Percentiles rank a stretch among this genome's conserved stretches.
These are phyloP conservation scores for Drosophila chauvacae DNA, from an alignment of 1,140 invertebrate species.

Conservation along the genomic window DNA sequence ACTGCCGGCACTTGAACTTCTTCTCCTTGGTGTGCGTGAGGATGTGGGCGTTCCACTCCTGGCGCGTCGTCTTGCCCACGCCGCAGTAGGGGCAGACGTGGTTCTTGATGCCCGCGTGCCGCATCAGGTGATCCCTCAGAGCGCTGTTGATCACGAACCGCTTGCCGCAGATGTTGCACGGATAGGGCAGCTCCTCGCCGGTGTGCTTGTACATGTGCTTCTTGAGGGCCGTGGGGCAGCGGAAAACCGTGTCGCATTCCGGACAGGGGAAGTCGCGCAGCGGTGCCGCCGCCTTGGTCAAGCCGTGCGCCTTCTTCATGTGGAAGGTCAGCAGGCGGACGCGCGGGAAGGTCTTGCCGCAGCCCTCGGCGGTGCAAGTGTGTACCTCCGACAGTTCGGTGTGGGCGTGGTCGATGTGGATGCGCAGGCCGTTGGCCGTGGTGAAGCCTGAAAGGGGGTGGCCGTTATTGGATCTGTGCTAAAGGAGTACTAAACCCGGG, in stretches of 20 bases:
- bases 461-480: neutral
- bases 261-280: conserved; percentile 72
- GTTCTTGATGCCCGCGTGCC: conserved; percentile 82
- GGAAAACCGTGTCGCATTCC: conserved; percentile 80
- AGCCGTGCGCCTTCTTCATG: conserved; percentile 78
- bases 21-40: conserved; percentile 81
- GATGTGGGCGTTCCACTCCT: conserved; percentile 82
- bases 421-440: conserved; percentile 75
- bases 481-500: fast-evolving
- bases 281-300: conserved; percentile 70
- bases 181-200: conserved; percentile 86
- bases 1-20: conserved; percentile 79
- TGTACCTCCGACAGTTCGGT: conserved; percentile 73
- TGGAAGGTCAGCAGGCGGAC: conserved; percentile 78
- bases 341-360: conserved; percentile 74
- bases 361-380: conserved; percentile 71
- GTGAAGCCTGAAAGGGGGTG: conserved; percentile 52
- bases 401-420: conserved; percentile 80
- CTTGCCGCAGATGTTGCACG: conserved; percentile 86
- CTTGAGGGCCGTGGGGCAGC: conserved; percentile 80
- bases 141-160: conserved; percentile 79
- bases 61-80: conserved; percentile 77
- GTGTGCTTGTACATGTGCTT: conserved; percentile 86
- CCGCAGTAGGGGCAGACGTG: conserved; percentile 82
- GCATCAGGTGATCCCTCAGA: conserved; percentile 77